phyloP scores from a whole-genome alignment of 1,140 invertebrate genomes.

The Neuroterus valhalla region DNA sequence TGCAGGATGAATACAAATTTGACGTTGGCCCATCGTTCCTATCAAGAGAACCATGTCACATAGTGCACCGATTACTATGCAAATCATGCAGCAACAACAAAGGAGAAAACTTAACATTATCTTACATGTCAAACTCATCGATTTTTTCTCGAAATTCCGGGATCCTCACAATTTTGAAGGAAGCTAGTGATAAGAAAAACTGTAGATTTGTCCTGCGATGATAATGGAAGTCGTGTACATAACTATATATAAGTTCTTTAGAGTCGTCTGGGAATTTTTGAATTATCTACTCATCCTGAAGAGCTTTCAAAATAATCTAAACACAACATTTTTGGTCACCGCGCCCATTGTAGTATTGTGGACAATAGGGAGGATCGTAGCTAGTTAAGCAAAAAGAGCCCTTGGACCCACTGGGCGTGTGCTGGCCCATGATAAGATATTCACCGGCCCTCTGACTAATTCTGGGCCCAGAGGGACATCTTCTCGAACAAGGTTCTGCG shows the following conservation, averaged over 20 bases:
- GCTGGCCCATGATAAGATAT: conserved; percentile 77
- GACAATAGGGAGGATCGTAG: conserved; percentile 81
- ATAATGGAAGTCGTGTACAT: no score
- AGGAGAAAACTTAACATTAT: no score
- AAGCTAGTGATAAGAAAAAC: no score
- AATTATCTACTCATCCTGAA: background rate
- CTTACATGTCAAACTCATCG: no score
- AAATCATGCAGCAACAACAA: background rate
- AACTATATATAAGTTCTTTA: no score
- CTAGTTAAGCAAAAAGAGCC: conserved; percentile 82
- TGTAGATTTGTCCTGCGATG: no score
- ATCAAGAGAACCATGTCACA: background rate
- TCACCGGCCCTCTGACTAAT: conserved; percentile 76
- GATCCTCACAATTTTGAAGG: no score
- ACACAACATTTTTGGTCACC: conserved; percentile 82
- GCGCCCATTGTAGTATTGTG: conserved; percentile 72
- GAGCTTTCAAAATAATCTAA: background rate
- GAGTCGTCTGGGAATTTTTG: no score
- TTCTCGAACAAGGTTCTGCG: conserved; percentile 81
- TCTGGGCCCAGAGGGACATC: conserved; percentile 80
- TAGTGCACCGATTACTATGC: background rate
- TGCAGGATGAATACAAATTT: conserved; percentile 10
- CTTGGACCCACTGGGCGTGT: conserved; percentile 76
- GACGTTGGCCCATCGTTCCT: background rate
- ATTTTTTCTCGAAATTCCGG: no score